phyloP scores from a whole-genome alignment of 2,797 vertebrate genomes.

The Euthynnus affinis region DNA sequence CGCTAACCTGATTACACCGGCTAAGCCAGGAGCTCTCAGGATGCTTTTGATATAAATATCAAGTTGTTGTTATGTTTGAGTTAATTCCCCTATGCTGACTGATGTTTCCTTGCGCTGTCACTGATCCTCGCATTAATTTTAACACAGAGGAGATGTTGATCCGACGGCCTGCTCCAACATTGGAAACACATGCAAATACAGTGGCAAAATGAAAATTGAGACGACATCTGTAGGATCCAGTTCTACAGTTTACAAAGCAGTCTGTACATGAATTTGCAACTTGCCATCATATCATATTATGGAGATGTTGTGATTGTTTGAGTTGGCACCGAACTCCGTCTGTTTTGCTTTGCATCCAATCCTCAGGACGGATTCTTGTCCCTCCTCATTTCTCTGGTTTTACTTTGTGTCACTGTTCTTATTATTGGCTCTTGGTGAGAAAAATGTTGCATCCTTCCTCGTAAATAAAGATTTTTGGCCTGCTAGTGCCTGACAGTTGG shows the following conservation, averaged over 20 bases:
- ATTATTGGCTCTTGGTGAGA: not conserved
- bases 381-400: not conserved
- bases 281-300: not conserved
- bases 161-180: not conserved
- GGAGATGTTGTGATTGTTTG: not conserved
- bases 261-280: not conserved
- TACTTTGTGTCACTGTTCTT: slow-evolving; percentile 3
- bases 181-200: slow-evolving; percentile 25
- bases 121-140: not conserved
- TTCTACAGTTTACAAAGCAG: not conserved
- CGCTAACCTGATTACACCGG: slow-evolving; percentile 70
- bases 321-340: not conserved
- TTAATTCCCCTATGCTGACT: slow-evolving; percentile 34
- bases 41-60: slow-evolving; percentile 68
- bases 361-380: not conserved
- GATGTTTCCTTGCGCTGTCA: slow-evolving; percentile 28
- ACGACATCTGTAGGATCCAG: not conserved
- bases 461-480: not conserved
- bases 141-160: not conserved
- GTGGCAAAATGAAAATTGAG: not conserved
- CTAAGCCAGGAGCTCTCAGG: slow-evolving; percentile 60
- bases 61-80: slow-evolving; percentile 64
- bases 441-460: not conserved
- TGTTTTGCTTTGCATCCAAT: not conserved
- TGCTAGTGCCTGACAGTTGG: not conserved